Evolutionary conservation across 1,140 invertebrate genomes (phyloP).

Genomic region (Helicoverpa armigera): DNA sequence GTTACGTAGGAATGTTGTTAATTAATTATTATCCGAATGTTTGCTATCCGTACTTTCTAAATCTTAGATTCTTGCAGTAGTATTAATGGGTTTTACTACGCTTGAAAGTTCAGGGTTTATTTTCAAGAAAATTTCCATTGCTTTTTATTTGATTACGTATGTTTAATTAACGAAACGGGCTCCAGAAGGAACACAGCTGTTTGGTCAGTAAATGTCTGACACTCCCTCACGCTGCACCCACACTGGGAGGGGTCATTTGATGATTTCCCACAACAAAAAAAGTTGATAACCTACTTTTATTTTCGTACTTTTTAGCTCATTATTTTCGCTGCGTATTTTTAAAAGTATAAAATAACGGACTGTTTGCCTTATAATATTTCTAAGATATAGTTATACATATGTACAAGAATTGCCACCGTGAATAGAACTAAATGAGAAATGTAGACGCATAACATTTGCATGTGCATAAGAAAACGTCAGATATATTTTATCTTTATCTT

Average conservation of each 20-base stretch:
- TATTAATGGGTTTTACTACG: not conserved
- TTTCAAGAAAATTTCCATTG: not conserved
- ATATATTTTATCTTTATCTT: not conserved
- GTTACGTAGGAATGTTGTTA: constrained; percentile 36
- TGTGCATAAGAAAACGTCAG: no score
- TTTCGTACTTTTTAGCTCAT: no score
- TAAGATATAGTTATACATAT: no score
- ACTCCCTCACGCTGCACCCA: no score
- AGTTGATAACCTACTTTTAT: no score
- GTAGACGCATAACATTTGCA: not conserved
- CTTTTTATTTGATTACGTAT: no score
- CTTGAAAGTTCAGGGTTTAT: not conserved
- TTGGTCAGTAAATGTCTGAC: not conserved
- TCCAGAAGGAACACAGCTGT: no score
- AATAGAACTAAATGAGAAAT: not conserved
- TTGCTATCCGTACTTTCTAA: constrained; percentile 44
- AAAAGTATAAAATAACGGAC: not conserved
- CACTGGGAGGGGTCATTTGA: no score
- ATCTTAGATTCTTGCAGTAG: not conserved
- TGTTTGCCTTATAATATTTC: not conserved
- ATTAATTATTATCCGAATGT: constrained; percentile 46
- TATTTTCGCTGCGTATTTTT: not conserved
- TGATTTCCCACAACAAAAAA: no score
- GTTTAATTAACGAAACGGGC: no score
- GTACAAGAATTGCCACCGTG: not conserved